These are phyloP conservation scores for Apamea crenata DNA, from an alignment of 2,888 invertebrate species.

Conservation along the genomic window DNA sequence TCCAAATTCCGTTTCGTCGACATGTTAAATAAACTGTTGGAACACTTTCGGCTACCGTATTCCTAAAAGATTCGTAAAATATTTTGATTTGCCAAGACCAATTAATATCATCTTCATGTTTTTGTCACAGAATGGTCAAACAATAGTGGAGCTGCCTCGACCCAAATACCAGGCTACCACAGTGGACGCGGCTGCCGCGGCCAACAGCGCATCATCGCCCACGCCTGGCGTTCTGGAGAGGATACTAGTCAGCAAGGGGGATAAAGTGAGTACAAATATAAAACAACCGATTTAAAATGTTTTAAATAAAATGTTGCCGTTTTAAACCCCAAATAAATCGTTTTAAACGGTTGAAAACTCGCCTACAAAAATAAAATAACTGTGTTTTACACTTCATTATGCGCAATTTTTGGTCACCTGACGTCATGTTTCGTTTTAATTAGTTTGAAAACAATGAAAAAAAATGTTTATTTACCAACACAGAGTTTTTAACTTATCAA, in stretches of 20 bases:
- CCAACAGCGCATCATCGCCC: conserved; percentile 93
- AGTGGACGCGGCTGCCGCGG: conserved; percentile 75
- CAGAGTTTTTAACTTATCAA: too few relatives aligned
- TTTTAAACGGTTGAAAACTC: too few relatives aligned
- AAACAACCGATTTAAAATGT: too few relatives aligned
- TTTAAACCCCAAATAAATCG: too few relatives aligned
- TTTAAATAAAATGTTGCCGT: too few relatives aligned
- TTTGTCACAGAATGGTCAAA: conserved; percentile 91
- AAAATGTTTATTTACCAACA: too few relatives aligned
- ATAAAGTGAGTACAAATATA: conserved; percentile 81
- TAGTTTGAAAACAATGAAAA: too few relatives aligned
- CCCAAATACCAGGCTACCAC: conserved; percentile 90
- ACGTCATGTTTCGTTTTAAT: too few relatives aligned
- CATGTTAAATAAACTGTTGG: background rate
- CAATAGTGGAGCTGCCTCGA: conserved; percentile 91
- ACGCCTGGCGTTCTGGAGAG: conserved; percentile 99
- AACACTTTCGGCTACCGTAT: conserved; percentile 4
- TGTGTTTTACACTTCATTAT: too few relatives aligned
- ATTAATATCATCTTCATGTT: conserved; percentile 34
- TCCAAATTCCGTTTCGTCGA: background rate
- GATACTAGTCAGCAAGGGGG: conserved; percentile 95
- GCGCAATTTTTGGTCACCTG: too few relatives aligned
- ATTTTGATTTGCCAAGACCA: conserved; percentile 36
- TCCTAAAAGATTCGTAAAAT: conserved; percentile 24
- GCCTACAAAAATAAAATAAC: too few relatives aligned